Base-by-base conservation (phyloP, 2,113 vertebrate species). In the Pelusios castaneus region DNA sequence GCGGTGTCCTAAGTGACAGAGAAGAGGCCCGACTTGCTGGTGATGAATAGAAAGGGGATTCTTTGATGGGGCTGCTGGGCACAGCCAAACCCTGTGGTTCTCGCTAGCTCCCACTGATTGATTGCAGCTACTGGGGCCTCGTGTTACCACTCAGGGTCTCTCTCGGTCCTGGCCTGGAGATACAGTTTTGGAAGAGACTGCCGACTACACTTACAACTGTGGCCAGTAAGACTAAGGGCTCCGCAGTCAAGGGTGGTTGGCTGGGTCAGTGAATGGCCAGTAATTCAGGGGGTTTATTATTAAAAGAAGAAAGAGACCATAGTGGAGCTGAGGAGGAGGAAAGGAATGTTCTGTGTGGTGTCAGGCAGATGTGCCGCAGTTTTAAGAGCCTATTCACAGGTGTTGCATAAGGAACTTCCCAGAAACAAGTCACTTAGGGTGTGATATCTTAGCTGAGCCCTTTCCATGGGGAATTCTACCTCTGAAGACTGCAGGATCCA, bases 301-400 rank as follows among this genome's bases (percentile, higher is more conserved):
- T 56, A 67, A 96, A 95, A 91, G 87, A 81, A 43, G 82, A 87
- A 89, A 21, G 88, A 89, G 2, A 25, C 85, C 47, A 12, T 19
- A 9, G 4, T 52, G 31, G 31, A 47, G 77, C 19, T n/a, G 77
- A 29, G 75, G 49, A 52, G 31, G 31, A 79, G 49, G 49, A n/a
- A 6, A 10, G 77, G 19, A n/a, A 52, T 49, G 9, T 24, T 38
- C 14, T 24, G 77, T 34, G 22, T 5, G 5, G 47, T n/a, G 10
- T 47, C 31, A 47, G 47, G 45, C 43, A 31, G 16, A 34, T 60
- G 13, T 60, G 2, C 29, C 2, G 12, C 29, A 58, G 56, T 27
- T 58, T 3, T 67, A 67, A 34, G 31, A 31, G 60, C 16, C 60
- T n/a, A 9, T 67, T 67, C 31, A 34, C n/a, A 67, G 34, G 31